Base-by-base conservation (phyloP, 2,888 invertebrate genomes). In the Margaritifera margaritifera region DNA sequence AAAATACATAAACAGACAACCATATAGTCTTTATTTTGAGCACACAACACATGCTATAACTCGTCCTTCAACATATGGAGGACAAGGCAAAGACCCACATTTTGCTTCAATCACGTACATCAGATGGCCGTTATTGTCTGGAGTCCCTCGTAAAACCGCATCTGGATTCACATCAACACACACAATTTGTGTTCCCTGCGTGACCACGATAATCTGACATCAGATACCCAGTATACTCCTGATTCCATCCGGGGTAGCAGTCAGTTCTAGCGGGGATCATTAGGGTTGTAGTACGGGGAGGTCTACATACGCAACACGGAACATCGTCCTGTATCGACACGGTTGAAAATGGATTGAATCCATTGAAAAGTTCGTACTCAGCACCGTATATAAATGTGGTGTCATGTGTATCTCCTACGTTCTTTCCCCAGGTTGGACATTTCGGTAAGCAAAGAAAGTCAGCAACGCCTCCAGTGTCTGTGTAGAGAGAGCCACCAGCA, bases 191-290 rank as follows among this genome's bases (percentile, higher is more conserved):
- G 1, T 63, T 25, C 8, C 53, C 27, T 22, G 24, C 11, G 20
- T 63, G 54, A 2, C 20, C 18, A 52, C 58, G 31, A 27, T 53
- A 31, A 11, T 31, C 63, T 2, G 63, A 58, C 68, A 68, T 68
- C 15, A 68, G 59, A 27, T 68, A 68, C 0, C 68, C 68, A 11
- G 24, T 68, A 57, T 68, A 62, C n/a, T 68, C 68, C 8, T 62
- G 57, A 11, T 62, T 68, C 68, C 68, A 68, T 27, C 68, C 68
- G n/a, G 62, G 57, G 50, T 62, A 68, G 52, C 68, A 64, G 19
- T 68, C 60, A 6, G 42, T n/a, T 20, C 63, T 25, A 19, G 51
- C 56, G 4, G 68, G 68, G 25, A 68, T 62, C 68, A 68, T 68
- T 22, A 62, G 8, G 8, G 54, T 24, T 24, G 50, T 25, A 8